Base-by-base conservation (phyloP, 2,888 invertebrate species). In the Himalopsyche japonica region DNA sequence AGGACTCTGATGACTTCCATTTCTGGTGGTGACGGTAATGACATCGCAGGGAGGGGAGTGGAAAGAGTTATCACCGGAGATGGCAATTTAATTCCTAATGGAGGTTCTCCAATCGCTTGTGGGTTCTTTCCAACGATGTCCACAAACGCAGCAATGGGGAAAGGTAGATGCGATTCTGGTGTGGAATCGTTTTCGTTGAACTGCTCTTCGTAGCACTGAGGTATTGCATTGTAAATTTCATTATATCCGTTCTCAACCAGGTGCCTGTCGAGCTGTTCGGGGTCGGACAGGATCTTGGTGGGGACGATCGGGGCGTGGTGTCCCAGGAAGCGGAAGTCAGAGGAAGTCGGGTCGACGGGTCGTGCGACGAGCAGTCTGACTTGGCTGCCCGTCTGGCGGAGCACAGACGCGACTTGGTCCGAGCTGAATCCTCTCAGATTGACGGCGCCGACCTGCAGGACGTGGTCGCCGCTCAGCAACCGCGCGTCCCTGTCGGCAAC, bases 401-500 rank as follows among this genome's bases (percentile, higher is more conserved):
- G 91, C 87, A 92, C 93, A 15, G 93, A 90, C 18, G 92, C 92
- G 57, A 98, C 98, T 91, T 97, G 97, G 91, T 99, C 99, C 82
- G 98, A 98, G 86, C 97, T 97, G 94, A 99, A 97, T 85, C 99
- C 99, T 82, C 98, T 95, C 88, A 99, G 94, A 92, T 98, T 98
- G 88, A 99, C 97, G 88, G 98, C 97, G 78, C 97, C 97, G 88
- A 97, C 97, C 92, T 99, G 99, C 88, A 99, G 93, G 88, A 99
- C 97, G 92, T 99, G 99, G 91, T 99, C 99, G 10, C 99, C 99
- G 91, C 98, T 97, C 91, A 97, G 98, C 87, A 99, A 93, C 81
- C 98, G 95, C 86, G 96, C 97, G 93, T 99, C 99, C 89, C 96
- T 96, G 91, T 99, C 99, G 57, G 99, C 98, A 24, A 98, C 97